Conservation (phyloP, 2,113 vertebrate species). For the Pomatorhinus ruficollis region DNA sequence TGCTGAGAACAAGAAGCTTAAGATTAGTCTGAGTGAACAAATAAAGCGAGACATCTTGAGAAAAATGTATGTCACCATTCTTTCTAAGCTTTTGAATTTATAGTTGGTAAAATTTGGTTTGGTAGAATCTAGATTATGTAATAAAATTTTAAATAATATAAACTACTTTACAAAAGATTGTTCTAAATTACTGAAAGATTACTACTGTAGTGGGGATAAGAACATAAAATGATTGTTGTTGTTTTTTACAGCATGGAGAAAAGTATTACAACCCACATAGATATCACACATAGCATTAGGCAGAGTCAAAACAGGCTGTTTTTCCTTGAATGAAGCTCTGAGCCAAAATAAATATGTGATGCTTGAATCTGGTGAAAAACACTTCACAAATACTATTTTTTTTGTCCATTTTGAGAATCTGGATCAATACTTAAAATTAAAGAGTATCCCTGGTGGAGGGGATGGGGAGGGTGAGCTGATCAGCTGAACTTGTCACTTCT, state of each 20-base stretch:
- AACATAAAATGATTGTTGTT: not conserved
- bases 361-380: not conserved
- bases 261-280: not conserved
- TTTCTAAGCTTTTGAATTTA: not conserved
- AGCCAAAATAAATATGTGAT: constrained; percentile 41
- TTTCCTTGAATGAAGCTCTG: not conserved
- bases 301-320: constrained; percentile 25
- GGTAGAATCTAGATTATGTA: not conserved
- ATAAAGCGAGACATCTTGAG: constrained; percentile 67
- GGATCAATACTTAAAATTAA: not conserved
- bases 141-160: not conserved
- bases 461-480: not conserved
- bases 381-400: not conserved
- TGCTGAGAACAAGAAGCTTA: constrained; percentile 33
- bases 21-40: constrained; percentile 23
- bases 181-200: not conserved
- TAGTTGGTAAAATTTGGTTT: not conserved
- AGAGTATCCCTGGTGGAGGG: not conserved
- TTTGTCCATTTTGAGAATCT: not conserved
- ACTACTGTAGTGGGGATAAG: not conserved
- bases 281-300: not conserved
- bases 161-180: not conserved
- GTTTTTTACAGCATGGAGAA: not conserved
- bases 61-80: constrained; percentile 69
- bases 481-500: not conserved